Conservation (phyloP, 2,113 vertebrate species). For the Mobula hypostoma region DNA sequence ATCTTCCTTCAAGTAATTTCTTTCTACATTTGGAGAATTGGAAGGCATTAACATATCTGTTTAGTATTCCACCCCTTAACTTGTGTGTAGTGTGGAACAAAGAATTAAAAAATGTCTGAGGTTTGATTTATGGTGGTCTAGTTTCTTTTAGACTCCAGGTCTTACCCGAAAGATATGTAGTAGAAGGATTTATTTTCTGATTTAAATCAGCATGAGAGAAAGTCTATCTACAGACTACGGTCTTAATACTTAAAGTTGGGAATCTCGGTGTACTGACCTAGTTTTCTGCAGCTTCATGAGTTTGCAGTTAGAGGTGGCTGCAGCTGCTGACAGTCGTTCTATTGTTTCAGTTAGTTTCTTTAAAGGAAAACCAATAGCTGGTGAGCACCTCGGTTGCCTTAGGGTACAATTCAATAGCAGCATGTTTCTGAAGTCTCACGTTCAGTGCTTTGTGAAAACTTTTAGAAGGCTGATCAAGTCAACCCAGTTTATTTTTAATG, state of each 20-base stretch:
- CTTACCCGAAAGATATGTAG: slow-evolving; percentile 40
- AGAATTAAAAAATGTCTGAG: slow-evolving; percentile 29
- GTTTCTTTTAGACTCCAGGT: slow-evolving; percentile 44
- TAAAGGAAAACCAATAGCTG: slow-evolving; percentile 46
- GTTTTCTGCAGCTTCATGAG: slow-evolving; percentile 49
- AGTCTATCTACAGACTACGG: slow-evolving; percentile 22
- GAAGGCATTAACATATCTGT: slow-evolving; percentile 30
- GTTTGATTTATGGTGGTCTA: slow-evolving; percentile 44
- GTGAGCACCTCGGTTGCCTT: slow-evolving; percentile 42
- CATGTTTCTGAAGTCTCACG: slow-evolving; percentile 47
- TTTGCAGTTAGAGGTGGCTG: slow-evolving; percentile 46
- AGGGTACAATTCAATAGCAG: slow-evolving; percentile 43
- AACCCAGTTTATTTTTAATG: slow-evolving; percentile 42
- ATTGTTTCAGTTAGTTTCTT: slow-evolving; percentile 48
- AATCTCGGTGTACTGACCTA: slow-evolving; percentile 42
- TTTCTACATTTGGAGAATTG: neutral
- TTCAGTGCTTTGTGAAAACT: slow-evolving; percentile 44
- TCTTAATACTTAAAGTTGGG: slow-evolving; percentile 39
- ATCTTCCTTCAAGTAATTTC: neutral
- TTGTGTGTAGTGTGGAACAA: slow-evolving; percentile 22
- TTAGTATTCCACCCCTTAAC: slow-evolving; percentile 31
- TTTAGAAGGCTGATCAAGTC: slow-evolving; percentile 42
- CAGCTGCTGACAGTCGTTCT: slow-evolving; percentile 48
- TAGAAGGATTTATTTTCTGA: slow-evolving; percentile 41
- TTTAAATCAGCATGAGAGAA: neutral